A percentile compares a stretch with the other conserved stretches of the same genome.
phyloP scores from a whole-genome alignment of 2,888 invertebrate genomes.

The Bugulina stolonifera region DNA sequence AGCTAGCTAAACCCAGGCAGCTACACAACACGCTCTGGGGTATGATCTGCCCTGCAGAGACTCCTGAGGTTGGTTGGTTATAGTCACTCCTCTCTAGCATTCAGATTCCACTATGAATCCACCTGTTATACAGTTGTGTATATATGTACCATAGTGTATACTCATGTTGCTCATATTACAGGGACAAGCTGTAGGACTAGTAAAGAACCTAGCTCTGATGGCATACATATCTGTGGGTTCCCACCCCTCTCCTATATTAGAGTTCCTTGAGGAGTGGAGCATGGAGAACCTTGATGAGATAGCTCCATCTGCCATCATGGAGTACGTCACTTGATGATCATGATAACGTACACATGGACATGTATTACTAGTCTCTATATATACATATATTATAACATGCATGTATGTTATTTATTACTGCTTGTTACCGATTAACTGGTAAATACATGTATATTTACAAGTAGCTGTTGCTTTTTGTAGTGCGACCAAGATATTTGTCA shows the following conservation, averaged over 20 bases:
- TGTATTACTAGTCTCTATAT: too few species aligned
- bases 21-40: conserved; percentile 99
- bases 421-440: too few species aligned
- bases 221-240: conserved; percentile 99
- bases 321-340: conserved; percentile 57
- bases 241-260: conserved; percentile 96
- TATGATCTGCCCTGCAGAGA: conserved; percentile 99
- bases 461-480: conserved; percentile 37
- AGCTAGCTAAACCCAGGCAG: conserved; percentile 96
- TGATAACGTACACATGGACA: too few species aligned
- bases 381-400: too few species aligned
- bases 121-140: neutral
- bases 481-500: conserved; percentile 99
- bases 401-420: too few species aligned
- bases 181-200: conserved; percentile 68
- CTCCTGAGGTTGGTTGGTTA: conserved; percentile 87
- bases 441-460: too few species aligned
- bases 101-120: neutral
- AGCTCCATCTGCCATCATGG: conserved; percentile 95
- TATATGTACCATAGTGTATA: neutral
- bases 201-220: conserved; percentile 98
- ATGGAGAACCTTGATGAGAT: conserved; percentile 99
- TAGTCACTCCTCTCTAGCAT: too few species aligned
- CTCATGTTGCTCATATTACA: conserved; percentile 30
- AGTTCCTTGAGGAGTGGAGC: conserved; percentile 99